A percentile compares a stretch with the other conserved stretches of the same genome.
phyloP scores from a whole-genome alignment of 2,113 vertebrate species.

The Atrichornis clamosus region DNA sequence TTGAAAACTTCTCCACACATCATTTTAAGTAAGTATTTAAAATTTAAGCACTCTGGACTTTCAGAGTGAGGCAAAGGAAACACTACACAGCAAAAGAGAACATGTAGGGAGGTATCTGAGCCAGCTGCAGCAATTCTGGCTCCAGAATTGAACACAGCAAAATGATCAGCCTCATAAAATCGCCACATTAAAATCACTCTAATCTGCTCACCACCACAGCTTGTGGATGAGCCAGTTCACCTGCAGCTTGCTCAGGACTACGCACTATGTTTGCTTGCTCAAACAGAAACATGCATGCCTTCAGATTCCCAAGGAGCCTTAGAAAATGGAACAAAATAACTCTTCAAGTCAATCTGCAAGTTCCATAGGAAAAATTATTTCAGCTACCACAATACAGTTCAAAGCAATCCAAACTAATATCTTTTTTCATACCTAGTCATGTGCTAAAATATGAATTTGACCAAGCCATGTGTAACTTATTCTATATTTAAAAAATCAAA shows the following conservation, averaged over 20 bases:
- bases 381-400: not conserved
- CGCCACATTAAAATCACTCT: not conserved
- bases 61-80: not conserved
- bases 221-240: not conserved
- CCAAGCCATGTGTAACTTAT: not conserved
- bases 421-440: not conserved
- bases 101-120: not conserved
- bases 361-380: not conserved
- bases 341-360: fast-evolving
- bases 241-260: not conserved
- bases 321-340: not conserved
- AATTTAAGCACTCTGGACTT: not conserved
- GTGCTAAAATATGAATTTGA: not conserved
- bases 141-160: not conserved
- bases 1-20: not conserved
- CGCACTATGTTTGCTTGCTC: not conserved
- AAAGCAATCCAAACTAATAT: not conserved
- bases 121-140: not conserved
- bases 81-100: not conserved
- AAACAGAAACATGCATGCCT: not conserved
- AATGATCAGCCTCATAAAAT: not conserved
- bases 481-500: not conserved
- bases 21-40: not conserved
- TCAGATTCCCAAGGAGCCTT: not conserved
- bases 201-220: not conserved